These are phyloP conservation scores for Leptinotarsa rubiginosa DNA, from an alignment of 2,888 invertebrate genomes.

Conservation along the genomic window DNA sequence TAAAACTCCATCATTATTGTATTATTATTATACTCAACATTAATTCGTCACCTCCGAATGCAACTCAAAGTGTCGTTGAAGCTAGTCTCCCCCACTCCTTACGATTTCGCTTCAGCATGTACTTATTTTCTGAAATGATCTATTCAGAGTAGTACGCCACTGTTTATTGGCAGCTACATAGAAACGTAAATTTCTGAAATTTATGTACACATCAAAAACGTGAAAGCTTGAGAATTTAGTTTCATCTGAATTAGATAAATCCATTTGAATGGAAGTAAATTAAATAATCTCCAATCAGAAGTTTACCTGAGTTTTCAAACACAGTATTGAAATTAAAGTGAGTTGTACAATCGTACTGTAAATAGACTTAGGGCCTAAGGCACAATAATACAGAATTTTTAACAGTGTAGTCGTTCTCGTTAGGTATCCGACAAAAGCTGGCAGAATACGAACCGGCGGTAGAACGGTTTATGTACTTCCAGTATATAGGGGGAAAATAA, in stretches of 20 bases:
- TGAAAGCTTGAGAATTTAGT: not conserved
- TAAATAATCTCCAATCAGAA: not conserved
- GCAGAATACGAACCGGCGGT: conserved; percentile 61
- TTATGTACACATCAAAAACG: not conserved
- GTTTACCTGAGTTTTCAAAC: not conserved
- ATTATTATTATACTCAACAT: no score
- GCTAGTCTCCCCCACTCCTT: no score
- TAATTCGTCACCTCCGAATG: not conserved
- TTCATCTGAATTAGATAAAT: not conserved
- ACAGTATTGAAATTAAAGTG: conserved; percentile 6
- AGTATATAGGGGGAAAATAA: conserved; percentile 64
- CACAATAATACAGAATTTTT: conserved; percentile 51
- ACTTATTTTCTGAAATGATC: not conserved
- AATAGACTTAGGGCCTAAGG: conserved; percentile 31
- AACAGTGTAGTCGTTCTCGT: conserved; percentile 57
- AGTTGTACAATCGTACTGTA: conserved; percentile 16
- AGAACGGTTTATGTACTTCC: conserved; percentile 63
- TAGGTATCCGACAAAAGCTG: conserved; percentile 57
- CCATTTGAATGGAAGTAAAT: not conserved
- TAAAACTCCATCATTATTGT: no score
- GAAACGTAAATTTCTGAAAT: not conserved
- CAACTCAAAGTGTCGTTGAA: not conserved
- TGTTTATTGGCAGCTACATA: not conserved
- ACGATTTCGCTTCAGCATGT: not conserved
- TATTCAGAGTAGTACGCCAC: not conserved